Conservation (phyloP, 1,140 invertebrate genomes). For the Bombus difficillimus region DNA sequence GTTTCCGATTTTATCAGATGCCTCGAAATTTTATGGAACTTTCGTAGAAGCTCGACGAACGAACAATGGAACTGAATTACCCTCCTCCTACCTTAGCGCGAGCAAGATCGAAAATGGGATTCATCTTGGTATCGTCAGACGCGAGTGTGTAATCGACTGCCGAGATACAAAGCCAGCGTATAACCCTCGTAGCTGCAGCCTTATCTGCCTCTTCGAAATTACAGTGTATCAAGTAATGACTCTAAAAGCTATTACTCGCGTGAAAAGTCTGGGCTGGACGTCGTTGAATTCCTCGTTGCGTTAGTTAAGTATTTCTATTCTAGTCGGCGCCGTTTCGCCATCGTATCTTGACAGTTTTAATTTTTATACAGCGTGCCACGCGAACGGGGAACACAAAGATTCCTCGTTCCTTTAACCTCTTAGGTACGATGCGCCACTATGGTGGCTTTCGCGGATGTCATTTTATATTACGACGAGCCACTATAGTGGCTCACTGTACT, state of each 20-base stretch:
- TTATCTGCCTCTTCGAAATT: slow-evolving; percentile 56
- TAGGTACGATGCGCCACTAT: no score
- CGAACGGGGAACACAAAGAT: background rate
- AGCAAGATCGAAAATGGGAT: slow-evolving; percentile 30
- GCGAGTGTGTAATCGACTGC: slow-evolving; percentile 33
- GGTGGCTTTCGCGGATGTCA: no score
- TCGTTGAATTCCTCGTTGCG: background rate
- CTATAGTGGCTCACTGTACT: no score
- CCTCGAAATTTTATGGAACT: background rate
- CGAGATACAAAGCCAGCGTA: slow-evolving; percentile 13
- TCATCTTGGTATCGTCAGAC: slow-evolving; percentile 3
- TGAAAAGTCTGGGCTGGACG: slow-evolving; percentile 36
- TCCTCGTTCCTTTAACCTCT: background rate
- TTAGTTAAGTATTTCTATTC: background rate
- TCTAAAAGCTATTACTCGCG: slow-evolving; percentile 51
- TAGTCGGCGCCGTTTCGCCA: background rate
- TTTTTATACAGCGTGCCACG: background rate
- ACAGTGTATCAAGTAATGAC: slow-evolving; percentile 62
- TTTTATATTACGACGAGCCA: no score
- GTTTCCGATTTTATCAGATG: background rate
- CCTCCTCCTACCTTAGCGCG: background rate
- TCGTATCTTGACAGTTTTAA: slow-evolving; percentile 26
- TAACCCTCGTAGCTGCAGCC: background rate
- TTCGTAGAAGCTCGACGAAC: background rate
- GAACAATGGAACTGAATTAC: slow-evolving; percentile 5